These are phyloP conservation scores for Fistularia tabacaria DNA, from an alignment of 2,797 vertebrate genomes.

Conservation along the genomic window DNA sequence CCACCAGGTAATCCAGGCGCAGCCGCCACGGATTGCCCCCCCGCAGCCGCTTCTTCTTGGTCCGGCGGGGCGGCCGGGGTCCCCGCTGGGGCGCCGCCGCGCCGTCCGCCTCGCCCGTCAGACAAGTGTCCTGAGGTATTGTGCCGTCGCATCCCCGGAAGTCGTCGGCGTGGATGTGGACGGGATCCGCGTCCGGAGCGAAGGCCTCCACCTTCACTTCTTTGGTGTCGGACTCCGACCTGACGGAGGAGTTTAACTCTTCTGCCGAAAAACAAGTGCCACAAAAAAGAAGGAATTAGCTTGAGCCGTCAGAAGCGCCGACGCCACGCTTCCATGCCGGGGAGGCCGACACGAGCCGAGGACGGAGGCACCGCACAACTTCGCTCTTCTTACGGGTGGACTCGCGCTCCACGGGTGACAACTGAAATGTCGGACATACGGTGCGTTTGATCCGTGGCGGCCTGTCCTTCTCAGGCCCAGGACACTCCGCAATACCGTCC, in stretches of 20 bases:
- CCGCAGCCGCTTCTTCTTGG: constrained; percentile 62
- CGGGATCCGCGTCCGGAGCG: constrained; percentile 46
- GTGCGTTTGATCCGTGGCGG: neutral
- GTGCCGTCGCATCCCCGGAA: constrained; percentile 38
- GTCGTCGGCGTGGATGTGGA: constrained; percentile 32
- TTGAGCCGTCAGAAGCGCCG: neutral
- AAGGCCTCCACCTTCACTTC: constrained; percentile 47
- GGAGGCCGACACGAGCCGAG: too few relatives aligned
- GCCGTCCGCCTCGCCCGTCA: constrained; percentile 48
- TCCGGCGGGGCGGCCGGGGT: constrained; percentile 41
- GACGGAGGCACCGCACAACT: too few relatives aligned
- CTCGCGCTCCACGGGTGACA: too few relatives aligned
- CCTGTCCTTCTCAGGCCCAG: neutral
- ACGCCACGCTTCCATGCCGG: neutral
- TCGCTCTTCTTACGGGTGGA: too few relatives aligned
- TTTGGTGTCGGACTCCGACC: constrained; percentile 71
- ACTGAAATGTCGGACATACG: too few relatives aligned
- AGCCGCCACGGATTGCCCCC: constrained; percentile 79
- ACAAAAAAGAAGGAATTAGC: neutral
- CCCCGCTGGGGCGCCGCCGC: constrained; percentile 28
- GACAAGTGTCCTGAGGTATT: constrained; percentile 57
- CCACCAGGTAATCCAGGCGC: constrained; percentile 86
- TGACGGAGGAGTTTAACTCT: constrained; percentile 56
- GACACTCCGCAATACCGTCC: too few relatives aligned
- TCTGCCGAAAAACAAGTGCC: constrained; percentile 25